Base-by-base conservation (phyloP, 2,888 invertebrate species). In the Drosophila falleni region DNA sequence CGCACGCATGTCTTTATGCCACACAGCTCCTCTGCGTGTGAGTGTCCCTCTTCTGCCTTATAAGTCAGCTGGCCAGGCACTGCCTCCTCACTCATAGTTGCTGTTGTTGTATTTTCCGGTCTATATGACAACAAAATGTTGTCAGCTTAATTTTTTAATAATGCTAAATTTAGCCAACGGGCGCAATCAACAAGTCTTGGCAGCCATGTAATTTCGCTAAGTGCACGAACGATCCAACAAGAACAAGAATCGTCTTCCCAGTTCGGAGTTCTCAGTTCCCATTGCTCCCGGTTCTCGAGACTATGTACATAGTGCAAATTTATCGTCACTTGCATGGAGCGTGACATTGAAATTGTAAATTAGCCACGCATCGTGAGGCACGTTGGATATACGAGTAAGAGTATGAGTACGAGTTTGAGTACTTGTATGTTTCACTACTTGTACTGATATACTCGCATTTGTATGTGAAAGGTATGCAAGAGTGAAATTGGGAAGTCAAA, bases 281-380 rank as follows among this genome's bases (percentile, higher is more conserved):
- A 29, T 16, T 51, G 23, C 13, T 44, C 44, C 23, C 44, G 47
- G 31, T 42, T 68, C 39, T 26, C 37, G 46, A 69, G 46, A 44
- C 55, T 59, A 53, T 69, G 64, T 75, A 54, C 71, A 68, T 75
- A 74, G 76, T 81, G 78, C 84, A 82, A 84, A 90, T 84, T 89
- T 89, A 89, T 88, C 89, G 90, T 84, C 89, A 90, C 90, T 90
- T 87, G 82, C 84, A 78, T 66, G 72, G 74, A 87, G 89, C 88
- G 82, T 90, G 90, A 88, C 91, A 91, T 89, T 90, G 90, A 90
- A 90, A 90, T 90, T 90, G 89, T 87, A 88, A 90, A 90, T 90
- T 89, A 88, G 87, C 84, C 76, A 82, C 85, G 90, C 89, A 83
- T 76, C 75, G 74, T 74, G 79, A 58, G 60, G 37, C 37, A 46